phyloP scores from a whole-genome alignment of 2,888 invertebrate genomes.

The Carcina quercana region DNA sequence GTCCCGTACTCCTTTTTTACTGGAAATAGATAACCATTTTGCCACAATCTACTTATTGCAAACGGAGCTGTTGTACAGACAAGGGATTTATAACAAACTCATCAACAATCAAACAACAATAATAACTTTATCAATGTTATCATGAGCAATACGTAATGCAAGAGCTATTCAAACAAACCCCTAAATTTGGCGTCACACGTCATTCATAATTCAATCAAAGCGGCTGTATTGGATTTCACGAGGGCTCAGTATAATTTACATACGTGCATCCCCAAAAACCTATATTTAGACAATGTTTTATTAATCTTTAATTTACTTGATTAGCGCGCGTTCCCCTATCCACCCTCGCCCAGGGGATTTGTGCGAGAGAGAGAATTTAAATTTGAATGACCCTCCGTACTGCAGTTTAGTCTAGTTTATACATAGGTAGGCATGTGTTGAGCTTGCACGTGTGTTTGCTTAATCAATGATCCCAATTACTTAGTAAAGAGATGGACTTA shows the following conservation, averaged over 20 bases:
- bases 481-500: too few relatives aligned
- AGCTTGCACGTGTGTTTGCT: slow-evolving; percentile 9
- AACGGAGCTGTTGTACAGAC: too few relatives aligned
- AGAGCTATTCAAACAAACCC: not conserved
- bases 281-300: slow-evolving; percentile 69
- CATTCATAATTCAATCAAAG: slow-evolving; percentile 37
- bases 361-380: slow-evolving; percentile 65
- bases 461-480: slow-evolving; percentile 1
- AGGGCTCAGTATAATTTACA: slow-evolving; percentile 49
- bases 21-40: too few relatives aligned
- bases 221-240: slow-evolving; percentile 42
- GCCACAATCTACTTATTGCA: too few relatives aligned
- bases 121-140: too few relatives aligned
- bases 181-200: slow-evolving; percentile 18
- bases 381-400: slow-evolving; percentile 62
- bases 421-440: too few relatives aligned
- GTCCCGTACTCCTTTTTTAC: too few relatives aligned
- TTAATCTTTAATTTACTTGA: slow-evolving; percentile 75
- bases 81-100: too few relatives aligned
- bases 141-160: too few relatives aligned
- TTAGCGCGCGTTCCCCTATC: slow-evolving; percentile 59
- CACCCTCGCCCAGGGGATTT: slow-evolving; percentile 57
- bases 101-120: too few relatives aligned
- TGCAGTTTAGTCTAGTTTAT: slow-evolving; percentile 14
- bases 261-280: slow-evolving; percentile 51